Percentiles rank a stretch among this genome's conserved stretches.
Conservation (phyloP, 1,140 invertebrate species). For the Euglossa dilemma region DNA sequence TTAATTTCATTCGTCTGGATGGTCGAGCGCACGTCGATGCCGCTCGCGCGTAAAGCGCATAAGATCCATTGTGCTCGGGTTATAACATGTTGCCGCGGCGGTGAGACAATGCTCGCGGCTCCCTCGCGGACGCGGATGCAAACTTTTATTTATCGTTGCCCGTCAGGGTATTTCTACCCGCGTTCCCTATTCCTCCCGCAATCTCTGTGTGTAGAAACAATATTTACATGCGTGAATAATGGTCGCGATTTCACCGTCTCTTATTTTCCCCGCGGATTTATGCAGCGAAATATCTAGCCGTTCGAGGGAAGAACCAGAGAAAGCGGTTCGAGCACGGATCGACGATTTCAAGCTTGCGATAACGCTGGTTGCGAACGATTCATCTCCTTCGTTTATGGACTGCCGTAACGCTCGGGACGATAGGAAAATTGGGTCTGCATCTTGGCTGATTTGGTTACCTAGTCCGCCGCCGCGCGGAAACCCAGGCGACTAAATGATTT, state of each 20-base stretch:
- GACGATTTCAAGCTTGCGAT: not conserved
- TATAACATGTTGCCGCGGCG: not conserved
- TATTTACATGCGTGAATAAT: conserved; percentile 48
- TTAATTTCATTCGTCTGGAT: conserved; percentile 8
- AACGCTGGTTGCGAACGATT: not conserved
- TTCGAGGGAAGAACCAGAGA: not conserved
- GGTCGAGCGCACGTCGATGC: not conserved
- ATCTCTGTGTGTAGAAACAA: conserved; percentile 10
- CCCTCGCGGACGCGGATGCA: not conserved
- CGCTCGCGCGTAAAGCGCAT: not conserved
- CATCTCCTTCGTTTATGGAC: not conserved
- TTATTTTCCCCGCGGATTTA: conserved; percentile 28
- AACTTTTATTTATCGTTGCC: conserved; percentile 46
- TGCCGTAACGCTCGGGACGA: not conserved
- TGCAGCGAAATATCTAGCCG: not conserved
- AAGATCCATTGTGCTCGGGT: conserved; percentile 2
- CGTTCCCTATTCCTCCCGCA: not conserved
- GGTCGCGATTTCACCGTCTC: not conserved
- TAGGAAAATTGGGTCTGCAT: not conserved
- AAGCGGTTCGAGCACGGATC: conserved; percentile 1
- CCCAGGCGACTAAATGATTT: not conserved
- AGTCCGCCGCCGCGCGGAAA: not conserved
- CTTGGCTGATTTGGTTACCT: not conserved
- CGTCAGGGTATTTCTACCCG: not conserved
- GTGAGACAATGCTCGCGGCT: conserved; percentile 12